phyloP scores from a whole-genome alignment of 1,140 invertebrate genomes.

The Drosophila rufa region DNA sequence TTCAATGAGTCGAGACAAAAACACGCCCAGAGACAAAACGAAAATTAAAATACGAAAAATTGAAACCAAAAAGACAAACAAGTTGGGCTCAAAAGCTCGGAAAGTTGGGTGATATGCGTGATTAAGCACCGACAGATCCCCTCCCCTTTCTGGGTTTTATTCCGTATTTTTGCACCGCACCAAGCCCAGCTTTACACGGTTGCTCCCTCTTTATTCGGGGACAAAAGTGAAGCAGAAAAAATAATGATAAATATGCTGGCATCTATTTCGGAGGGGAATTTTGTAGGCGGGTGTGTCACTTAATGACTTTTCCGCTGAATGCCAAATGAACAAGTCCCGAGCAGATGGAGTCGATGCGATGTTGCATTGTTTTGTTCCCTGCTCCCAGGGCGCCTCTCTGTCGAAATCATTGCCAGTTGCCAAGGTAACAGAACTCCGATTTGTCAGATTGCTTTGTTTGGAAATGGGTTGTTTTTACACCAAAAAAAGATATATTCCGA shows the following conservation, averaged over 20 bases:
- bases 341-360: conserved; percentile 28
- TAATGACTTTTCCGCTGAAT: conserved; percentile 73
- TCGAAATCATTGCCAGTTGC: conserved; percentile 10
- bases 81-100: conserved; percentile 25
- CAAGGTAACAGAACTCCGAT: conserved; percentile 31
- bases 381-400: conserved; percentile 22
- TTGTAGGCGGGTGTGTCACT: conserved; percentile 68
- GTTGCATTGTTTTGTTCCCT: conserved; percentile 41
- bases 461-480: not conserved
- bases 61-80: conserved; percentile 19
- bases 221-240: conserved; percentile 48
- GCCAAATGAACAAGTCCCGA: conserved; percentile 43
- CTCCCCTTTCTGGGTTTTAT: conserved; percentile 4
- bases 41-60: conserved; percentile 42
- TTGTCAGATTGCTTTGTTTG: conserved; percentile 30
- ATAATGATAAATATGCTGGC: conserved; percentile 75
- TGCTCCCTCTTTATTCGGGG: conserved; percentile 37
- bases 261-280: conserved; percentile 58
- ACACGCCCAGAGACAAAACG: conserved; percentile 45
- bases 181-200: conserved; percentile 45
- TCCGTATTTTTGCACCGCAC: conserved; percentile 37
- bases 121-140: conserved; percentile 62
- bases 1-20: conserved; percentile 63
- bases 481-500: not conserved
- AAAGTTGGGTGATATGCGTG: conserved; percentile 69